Evolutionary conservation across 2,113 vertebrate genomes (phyloP).

Genomic region (Psammodynastes pulverulentus): DNA sequence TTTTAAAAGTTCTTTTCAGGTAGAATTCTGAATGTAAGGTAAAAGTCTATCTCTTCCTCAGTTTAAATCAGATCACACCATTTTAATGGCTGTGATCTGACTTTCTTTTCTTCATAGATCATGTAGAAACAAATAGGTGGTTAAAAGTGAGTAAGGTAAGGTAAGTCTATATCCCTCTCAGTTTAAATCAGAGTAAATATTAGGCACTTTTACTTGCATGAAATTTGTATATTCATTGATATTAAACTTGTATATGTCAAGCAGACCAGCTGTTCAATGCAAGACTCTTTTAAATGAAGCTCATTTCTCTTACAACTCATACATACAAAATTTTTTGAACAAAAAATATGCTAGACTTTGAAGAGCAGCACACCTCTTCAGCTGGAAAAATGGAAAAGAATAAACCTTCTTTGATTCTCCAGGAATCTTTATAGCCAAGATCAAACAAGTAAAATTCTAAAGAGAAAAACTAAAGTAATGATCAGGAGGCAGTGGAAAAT

Average conservation of each 20-base stretch:
- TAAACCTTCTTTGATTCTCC: background rate
- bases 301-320: background rate
- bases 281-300: background rate
- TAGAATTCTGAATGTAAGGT: background rate
- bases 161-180: no score
- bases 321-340: background rate
- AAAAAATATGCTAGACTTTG: background rate
- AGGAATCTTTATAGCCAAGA: background rate
- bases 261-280: background rate
- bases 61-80: background rate
- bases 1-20: background rate
- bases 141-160: background rate
- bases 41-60: no score
- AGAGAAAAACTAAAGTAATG: background rate
- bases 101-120: background rate
- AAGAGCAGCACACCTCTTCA: background rate
- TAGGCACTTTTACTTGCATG: background rate
- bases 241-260: background rate
- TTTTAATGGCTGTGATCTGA: background rate
- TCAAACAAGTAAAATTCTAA: background rate
- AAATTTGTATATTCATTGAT: background rate
- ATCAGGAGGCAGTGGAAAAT: background rate
- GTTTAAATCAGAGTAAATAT: background rate
- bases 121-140: background rate
- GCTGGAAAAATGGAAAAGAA: background rate